phyloP scores from a whole-genome alignment of 1,140 invertebrate species.

The Mamestra configurata region DNA sequence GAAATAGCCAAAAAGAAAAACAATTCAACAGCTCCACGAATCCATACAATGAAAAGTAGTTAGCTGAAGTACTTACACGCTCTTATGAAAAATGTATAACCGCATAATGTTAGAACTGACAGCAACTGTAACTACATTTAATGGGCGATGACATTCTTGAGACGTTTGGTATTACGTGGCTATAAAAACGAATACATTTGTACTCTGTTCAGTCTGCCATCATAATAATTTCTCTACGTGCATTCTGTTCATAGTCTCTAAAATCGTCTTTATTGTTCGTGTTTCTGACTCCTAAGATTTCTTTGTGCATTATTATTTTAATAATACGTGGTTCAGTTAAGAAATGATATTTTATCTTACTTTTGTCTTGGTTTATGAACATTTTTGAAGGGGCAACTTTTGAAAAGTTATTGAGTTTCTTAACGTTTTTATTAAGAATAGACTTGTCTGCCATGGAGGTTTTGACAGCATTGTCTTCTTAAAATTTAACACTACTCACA shows the following conservation, averaged over 20 bases:
- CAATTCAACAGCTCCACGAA: neutral
- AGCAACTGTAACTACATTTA: conserved; percentile 45
- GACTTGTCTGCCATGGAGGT: no score
- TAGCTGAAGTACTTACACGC: neutral
- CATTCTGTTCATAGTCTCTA: conserved; percentile 51
- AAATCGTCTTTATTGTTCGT: conserved; percentile 52
- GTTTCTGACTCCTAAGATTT: conserved; percentile 34
- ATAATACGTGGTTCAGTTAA: neutral
- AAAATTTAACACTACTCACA: no score
- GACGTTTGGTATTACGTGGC: conserved; percentile 52
- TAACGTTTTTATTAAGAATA: neutral
- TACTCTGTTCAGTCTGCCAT: conserved; percentile 50
- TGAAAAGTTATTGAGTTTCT: no score
- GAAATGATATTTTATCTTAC: neutral
- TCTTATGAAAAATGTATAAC: neutral
- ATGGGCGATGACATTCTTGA: conserved; percentile 51
- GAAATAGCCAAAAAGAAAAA: neutral
- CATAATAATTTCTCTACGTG: conserved; percentile 47
- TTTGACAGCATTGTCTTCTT: neutral
- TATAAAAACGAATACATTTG: conserved; percentile 55
- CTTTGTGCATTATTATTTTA: neutral
- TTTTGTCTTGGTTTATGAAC: neutral
- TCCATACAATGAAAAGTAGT: conserved; percentile 1
- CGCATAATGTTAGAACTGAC: conserved; percentile 27
- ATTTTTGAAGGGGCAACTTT: neutral